Conservation (phyloP, 1,140 invertebrate species). For the Whitmania pigra region DNA sequence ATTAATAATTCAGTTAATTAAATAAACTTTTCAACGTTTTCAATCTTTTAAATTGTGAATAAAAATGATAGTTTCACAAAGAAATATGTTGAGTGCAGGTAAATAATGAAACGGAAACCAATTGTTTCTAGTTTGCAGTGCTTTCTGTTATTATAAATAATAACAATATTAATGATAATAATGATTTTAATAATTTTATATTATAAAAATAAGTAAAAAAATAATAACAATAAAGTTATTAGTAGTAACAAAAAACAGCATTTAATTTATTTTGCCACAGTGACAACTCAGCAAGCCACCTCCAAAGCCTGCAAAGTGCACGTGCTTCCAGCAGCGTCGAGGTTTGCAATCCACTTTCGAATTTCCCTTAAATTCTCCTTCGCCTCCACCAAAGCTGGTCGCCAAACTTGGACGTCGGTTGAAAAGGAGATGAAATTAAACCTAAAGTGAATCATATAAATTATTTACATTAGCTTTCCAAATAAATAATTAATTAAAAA, state of each 20-base stretch:
- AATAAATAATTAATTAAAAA: not conserved
- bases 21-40: too few species aligned
- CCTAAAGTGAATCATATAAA: constrained; percentile 27
- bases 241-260: too few species aligned
- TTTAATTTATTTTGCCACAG: too few species aligned
- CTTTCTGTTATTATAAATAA: not conserved
- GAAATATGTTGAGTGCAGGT: too few species aligned
- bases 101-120: too few species aligned
- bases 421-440: constrained; percentile 43
- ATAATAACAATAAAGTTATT: too few species aligned
- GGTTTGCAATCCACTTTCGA: constrained; percentile 36
- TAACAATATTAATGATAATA: not conserved
- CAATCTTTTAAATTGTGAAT: too few species aligned
- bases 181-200: not conserved
- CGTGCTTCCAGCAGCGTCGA: constrained; percentile 40
- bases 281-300: constrained; percentile 31
- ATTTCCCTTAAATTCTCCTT: constrained; percentile 38
- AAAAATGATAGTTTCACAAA: too few species aligned
- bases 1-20: too few species aligned
- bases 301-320: constrained; percentile 41
- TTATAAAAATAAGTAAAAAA: not conserved
- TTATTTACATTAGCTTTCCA: not conserved
- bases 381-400: constrained; percentile 31
- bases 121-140: too few species aligned
- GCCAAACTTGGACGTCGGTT: constrained; percentile 36